These are phyloP conservation scores for Stylophora pistillata DNA, from an alignment of 64 coral and sea anemone genomes.

Conservation along the genomic window DNA sequence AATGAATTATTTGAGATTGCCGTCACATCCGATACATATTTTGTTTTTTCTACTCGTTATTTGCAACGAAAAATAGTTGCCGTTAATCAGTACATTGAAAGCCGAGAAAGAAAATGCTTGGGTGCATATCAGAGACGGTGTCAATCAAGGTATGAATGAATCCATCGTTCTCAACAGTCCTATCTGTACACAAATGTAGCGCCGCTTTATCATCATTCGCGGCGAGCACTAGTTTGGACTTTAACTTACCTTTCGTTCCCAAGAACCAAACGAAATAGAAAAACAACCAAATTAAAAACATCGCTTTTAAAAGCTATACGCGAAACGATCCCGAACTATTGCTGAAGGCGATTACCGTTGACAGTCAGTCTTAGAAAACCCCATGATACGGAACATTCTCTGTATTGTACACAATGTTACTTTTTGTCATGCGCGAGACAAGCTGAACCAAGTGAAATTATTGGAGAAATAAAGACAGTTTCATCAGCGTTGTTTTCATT, in stretches of 20 bases:
- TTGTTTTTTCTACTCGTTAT: not conserved
- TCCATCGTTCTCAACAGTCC: not conserved
- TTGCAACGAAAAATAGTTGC: not conserved
- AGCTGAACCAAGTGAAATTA: not conserved
- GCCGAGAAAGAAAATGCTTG: not conserved
- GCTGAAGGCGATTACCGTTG: not conserved
- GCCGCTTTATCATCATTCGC: not conserved
- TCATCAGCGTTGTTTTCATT: constrained; percentile 6
- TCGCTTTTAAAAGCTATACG: not conserved
- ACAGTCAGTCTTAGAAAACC: not conserved
- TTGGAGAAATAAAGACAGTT: not conserved
- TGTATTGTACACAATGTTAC: not conserved
- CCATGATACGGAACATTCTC: not conserved
- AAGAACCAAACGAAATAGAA: not conserved
- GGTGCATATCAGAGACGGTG: not conserved
- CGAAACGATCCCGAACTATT: not conserved
- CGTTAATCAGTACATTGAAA: not conserved
- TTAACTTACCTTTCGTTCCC: constrained; percentile 20
- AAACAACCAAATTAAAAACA: constrained; percentile 31
- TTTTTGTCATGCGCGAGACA: not conserved
- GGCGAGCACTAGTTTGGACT: not conserved
- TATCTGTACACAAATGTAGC: not conserved
- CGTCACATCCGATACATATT: not conserved
- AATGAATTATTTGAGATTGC: constrained; percentile 13
- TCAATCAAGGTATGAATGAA: not conserved